Evolutionary conservation across 2,888 invertebrate species (phyloP).

Genomic region (Acrocyrtus sp.): DNA sequence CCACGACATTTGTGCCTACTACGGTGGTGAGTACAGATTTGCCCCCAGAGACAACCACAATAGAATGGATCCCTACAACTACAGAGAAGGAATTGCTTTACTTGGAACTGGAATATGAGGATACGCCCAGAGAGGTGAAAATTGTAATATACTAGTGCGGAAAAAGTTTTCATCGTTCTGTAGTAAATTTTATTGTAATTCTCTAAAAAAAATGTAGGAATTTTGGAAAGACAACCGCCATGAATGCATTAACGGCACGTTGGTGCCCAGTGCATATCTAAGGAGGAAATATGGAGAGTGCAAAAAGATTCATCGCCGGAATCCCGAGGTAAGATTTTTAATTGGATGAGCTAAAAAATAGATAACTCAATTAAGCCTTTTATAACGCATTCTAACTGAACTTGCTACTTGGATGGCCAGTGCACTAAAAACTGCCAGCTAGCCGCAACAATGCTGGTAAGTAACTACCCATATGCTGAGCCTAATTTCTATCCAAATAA

Average conservation of each 20-base stretch:
- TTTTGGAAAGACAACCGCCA: constrained; percentile 18
- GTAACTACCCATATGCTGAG: neutral
- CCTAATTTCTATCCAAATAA: no score
- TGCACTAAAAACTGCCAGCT: constrained; percentile 22
- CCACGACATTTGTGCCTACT: no score
- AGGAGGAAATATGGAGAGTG: constrained; percentile 24
- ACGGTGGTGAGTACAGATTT: neutral
- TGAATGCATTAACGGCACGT: constrained; percentile 29
- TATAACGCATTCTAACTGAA: neutral
- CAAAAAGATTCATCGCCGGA: constrained; percentile 5
- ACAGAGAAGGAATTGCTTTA: constrained; percentile 6
- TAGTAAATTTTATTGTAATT: neutral
- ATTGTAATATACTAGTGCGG: neutral
- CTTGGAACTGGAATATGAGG: constrained; percentile 14
- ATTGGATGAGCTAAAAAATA: neutral
- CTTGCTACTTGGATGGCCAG: constrained; percentile 1
- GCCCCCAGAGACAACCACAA: no score
- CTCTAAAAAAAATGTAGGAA: neutral
- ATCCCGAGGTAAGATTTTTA: constrained; percentile 24
- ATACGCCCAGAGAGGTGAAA: constrained; percentile 9
- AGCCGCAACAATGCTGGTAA: constrained; percentile 27
- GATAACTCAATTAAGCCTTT: neutral
- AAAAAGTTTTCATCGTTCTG: neutral
- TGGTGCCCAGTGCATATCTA: constrained; percentile 28
- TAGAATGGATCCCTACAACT: neutral